Percentiles rank a stretch among this genome's conserved stretches.
phyloP scores from a whole-genome alignment of 2,888 invertebrate genomes.

The Scaptomyza cyrtandrae region DNA sequence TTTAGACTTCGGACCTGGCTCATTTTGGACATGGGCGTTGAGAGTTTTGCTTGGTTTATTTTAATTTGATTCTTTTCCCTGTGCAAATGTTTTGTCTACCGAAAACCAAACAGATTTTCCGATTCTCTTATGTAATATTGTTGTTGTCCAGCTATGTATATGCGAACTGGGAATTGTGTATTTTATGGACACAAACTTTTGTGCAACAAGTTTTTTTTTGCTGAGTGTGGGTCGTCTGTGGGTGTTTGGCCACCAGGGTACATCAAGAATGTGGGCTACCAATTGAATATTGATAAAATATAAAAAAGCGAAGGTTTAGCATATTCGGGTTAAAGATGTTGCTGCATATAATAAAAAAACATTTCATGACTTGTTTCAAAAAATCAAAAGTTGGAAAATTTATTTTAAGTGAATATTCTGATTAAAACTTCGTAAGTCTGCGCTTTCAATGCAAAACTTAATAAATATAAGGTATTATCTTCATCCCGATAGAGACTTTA shows the following conservation, averaged over 20 bases:
- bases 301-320: not conserved
- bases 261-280: conserved; percentile 48
- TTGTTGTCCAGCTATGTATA: conserved; percentile 23
- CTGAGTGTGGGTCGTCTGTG: not conserved
- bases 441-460: not conserved
- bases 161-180: conserved; percentile 22
- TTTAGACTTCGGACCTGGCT: conserved; percentile 23
- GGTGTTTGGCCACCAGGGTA: conserved; percentile 9
- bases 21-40: conserved; percentile 50
- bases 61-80: conserved; percentile 59
- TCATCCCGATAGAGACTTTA: too few species aligned
- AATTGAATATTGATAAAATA: conserved; percentile 29
- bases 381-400: not conserved
- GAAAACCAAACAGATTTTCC: conserved; percentile 63
- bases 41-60: conserved; percentile 61
- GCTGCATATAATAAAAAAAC: not conserved
- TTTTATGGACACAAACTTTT: conserved; percentile 52
- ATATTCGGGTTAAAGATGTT: conserved; percentile 8
- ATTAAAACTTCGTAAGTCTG: not conserved
- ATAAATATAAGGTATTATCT: too few species aligned
- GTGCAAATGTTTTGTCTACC: conserved; percentile 71
- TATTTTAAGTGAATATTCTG: not conserved
- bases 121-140: conserved; percentile 68
- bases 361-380: not conserved
- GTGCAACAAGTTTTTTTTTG: conserved; percentile 65